Evolutionary conservation across 1,140 invertebrate genomes (phyloP), one percentile per base, ranked within the genome.

Genomic region (Hylaeus anthracinus): DNA sequence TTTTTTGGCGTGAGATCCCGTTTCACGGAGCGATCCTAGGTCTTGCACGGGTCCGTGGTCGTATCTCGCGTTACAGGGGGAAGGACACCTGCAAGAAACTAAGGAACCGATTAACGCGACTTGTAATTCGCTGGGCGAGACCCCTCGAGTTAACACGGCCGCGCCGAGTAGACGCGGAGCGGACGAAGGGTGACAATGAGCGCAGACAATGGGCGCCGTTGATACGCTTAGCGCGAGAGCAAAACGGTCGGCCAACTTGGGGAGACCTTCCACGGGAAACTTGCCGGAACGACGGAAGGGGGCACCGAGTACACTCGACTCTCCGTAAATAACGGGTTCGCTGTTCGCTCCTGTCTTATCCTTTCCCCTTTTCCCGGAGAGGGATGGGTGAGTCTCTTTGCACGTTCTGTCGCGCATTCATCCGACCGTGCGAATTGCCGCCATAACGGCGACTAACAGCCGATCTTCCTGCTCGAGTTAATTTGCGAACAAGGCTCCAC

Each of bases 321-420:
- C 76, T 73, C 83, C 70, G 82, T 85, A 88, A 87, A 83, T 84
- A 88, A 88, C 78, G 66, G 66, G 74, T 53, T 84, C 60, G 58
- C 48, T 70, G 61, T 79, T 55, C 72, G 48, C 71, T 61, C 55
- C 74, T 14, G 4, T 73, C 65, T 78, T 60, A 60, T 58, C 41
- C 60, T 51, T 39, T 10, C 67, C 14, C 9, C 43, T 48, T 12
- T 79, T 51, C 14, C 26, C 45, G 45, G 53, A 26, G 26, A 26
- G 26, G 26, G 26, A 26, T 26, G 26, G 26, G 26, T 26, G 26
- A 26, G n/a, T 60, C 72, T 1, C 51, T 1, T n/a, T 14, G 37
- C 39, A 55, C 56, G 55, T 70, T 56, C 51, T 45, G 66, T 58
- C 80, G 67, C 65, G 39, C 41, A 79, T 86, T 60, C 81, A 67